A percentile compares a stretch with the other conserved stretches of the same genome.
Evolutionary conservation across 2,113 vertebrate genomes (phyloP).

Genomic region (Mus musculus): DNA sequence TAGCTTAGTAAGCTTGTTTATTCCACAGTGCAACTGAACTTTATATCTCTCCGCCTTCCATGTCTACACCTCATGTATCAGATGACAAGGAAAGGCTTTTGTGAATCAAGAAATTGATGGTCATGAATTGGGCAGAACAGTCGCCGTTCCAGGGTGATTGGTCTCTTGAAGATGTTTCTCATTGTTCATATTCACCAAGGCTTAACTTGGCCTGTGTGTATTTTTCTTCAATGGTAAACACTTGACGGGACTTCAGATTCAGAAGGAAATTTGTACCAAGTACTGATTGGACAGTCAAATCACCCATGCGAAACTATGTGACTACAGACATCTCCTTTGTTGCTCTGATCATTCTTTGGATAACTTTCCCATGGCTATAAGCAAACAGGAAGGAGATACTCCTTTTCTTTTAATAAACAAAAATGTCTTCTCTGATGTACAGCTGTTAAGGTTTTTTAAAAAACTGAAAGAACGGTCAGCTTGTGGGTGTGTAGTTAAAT

Average conservation of each 20-base stretch:
- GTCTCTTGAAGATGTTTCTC: not conserved
- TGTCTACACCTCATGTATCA: not conserved
- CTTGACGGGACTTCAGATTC: slow-evolving; percentile 48
- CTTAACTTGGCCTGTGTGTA: slow-evolving; percentile 55
- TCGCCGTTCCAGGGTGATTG: not conserved
- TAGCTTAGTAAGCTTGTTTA: not conserved
- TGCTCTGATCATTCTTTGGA: slow-evolving; percentile 43
- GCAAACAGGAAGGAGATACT: not conserved
- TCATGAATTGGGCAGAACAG: not conserved
- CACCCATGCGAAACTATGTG: not conserved
- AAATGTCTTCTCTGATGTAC: not conserved
- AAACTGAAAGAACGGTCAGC: not conserved
- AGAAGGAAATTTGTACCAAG: slow-evolving; percentile 24
- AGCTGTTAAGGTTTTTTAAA: not conserved
- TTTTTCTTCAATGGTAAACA: not conserved
- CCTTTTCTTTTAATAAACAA: slow-evolving; percentile 42
- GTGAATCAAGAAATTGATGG: slow-evolving; percentile 27
- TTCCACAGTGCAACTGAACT: not conserved
- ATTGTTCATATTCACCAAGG: not conserved
- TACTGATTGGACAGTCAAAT: not conserved
- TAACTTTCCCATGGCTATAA: slow-evolving; percentile 61
- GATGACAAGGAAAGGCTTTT: slow-evolving; percentile 43
- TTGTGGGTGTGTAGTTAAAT: not conserved
- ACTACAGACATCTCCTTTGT: slow-evolving; percentile 1
- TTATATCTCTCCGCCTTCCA: not conserved